phyloP scores from a whole-genome alignment of 2,797 vertebrate species.

The Coluber constrictor region DNA sequence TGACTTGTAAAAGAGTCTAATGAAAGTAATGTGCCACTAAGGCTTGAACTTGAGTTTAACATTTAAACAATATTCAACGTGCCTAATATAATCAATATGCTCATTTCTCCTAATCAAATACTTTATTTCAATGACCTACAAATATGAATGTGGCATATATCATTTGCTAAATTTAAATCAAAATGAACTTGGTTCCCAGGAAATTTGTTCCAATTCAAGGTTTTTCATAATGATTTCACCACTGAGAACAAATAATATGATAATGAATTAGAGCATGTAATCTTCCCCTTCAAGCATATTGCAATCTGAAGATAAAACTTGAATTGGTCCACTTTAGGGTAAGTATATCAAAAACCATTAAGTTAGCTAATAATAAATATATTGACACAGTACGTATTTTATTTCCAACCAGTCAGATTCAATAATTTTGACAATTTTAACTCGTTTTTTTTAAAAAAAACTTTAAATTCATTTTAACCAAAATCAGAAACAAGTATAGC shows the following conservation, averaged over 20 bases:
- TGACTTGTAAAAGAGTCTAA: not conserved
- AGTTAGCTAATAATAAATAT: not conserved
- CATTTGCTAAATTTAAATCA: not conserved
- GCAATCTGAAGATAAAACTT: not conserved
- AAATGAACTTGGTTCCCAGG: not conserved
- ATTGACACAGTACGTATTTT: not conserved
- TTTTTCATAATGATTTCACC: not conserved
- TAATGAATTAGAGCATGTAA: not conserved
- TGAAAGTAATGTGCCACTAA: not conserved
- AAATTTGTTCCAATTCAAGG: not conserved
- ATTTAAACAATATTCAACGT: not conserved
- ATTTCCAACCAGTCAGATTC: not conserved
- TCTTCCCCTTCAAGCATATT: not conserved
- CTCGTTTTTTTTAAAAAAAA: not conserved
- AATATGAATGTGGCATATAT: not conserved
- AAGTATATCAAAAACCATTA: not conserved
- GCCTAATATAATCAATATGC: not conserved
- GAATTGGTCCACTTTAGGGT: not conserved
- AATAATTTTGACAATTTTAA: not conserved
- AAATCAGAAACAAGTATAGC: too few relatives aligned
- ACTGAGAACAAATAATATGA: not conserved
- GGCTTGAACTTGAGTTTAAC: not conserved
- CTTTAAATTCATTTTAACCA: not conserved
- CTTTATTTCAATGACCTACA: not conserved
- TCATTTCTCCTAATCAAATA: not conserved